Conservation (phyloP, 2,113 vertebrate species). For the Chiloscyllium plagiosum region DNA sequence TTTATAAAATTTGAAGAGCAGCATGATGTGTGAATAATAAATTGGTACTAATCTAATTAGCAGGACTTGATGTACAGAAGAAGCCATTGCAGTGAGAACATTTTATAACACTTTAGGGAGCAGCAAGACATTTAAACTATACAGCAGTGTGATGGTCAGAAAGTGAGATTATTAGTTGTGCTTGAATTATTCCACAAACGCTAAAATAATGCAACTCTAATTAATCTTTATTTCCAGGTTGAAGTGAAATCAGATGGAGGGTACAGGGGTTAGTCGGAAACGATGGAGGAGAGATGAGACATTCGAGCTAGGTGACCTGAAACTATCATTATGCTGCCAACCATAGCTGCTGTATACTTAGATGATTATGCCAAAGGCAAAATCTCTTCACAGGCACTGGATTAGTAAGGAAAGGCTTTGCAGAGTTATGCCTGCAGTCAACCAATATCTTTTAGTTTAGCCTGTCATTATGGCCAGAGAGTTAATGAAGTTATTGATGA, state of each 20-base stretch:
- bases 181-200: background rate
- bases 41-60: background rate
- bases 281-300: background rate
- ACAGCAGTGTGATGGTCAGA: background rate
- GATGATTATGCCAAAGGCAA: background rate
- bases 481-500: background rate
- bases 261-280: background rate
- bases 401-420: background rate
- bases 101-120: background rate
- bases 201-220: background rate
- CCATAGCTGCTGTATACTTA: background rate
- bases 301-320: background rate
- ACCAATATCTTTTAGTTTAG: background rate
- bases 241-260: background rate
- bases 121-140: background rate
- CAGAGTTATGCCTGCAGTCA: background rate
- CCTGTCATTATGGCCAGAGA: background rate
- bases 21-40: background rate
- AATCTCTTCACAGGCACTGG: background rate
- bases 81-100: background rate
- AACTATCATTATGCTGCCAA: background rate
- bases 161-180: background rate
- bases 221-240: background rate
- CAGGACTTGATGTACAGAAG: background rate
- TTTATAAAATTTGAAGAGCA: background rate